These are phyloP conservation scores for Platycercus adscitus DNA, from an alignment of 2,113 vertebrate species.

Conservation along the genomic window DNA sequence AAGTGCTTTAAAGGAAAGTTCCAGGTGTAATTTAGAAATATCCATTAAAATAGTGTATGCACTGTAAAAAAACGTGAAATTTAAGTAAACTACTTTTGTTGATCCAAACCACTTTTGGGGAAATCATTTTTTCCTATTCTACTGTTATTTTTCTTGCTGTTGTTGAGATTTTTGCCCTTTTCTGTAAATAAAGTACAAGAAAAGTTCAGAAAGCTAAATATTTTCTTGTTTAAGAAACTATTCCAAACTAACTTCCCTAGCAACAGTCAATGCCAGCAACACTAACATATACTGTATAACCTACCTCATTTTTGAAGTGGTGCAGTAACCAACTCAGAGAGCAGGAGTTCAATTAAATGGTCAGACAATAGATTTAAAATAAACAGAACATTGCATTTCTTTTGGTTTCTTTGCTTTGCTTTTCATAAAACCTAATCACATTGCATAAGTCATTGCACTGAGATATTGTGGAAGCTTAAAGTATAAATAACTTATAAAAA, in stretches of 20 bases:
- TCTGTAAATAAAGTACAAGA: background rate
- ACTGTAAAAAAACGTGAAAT: background rate
- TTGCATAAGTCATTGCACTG: background rate
- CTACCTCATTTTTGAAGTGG: fast-evolving
- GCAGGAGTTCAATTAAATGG: background rate
- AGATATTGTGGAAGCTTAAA: background rate
- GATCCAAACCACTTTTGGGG: background rate
- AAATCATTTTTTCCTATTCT: background rate
- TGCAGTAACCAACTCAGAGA: background rate
- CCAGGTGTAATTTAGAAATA: background rate
- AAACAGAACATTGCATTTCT: background rate
- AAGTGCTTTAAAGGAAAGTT: background rate
- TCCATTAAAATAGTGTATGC: background rate
- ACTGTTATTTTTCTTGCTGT: background rate
- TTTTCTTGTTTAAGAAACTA: background rate
- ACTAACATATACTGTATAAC: background rate
- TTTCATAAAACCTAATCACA: background rate
- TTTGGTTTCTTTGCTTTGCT: background rate
- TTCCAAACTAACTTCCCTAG: background rate
- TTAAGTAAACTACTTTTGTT: background rate
- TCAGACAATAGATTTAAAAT: background rate
- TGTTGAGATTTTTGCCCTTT: background rate
- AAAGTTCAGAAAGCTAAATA: background rate
- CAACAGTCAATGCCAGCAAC: background rate
- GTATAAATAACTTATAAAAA: background rate